Base-by-base conservation (phyloP, 2,797 vertebrate species). In the Buceros bicornis region DNA sequence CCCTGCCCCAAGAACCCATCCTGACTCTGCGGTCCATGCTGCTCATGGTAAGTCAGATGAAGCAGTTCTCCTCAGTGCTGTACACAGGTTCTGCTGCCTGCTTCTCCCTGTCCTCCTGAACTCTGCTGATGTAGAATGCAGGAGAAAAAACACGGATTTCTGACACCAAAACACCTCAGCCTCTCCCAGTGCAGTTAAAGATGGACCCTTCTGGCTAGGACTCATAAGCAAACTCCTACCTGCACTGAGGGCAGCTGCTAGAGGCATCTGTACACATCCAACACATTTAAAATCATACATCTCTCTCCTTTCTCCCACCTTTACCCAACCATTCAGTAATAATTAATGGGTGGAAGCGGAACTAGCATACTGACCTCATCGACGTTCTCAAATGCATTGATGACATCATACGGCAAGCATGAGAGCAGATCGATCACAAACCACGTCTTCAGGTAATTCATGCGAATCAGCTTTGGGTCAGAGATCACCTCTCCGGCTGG, bases 401-500 rank as follows among this genome's bases (percentile, higher is more conserved):
- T 99, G 98, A 99, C 99, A 62, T 99, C 99, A 60, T 99, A 99
- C 0, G 99, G 99, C 97, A 99, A 98, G 92, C 99, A 99, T 88
- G 99, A 99, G 78, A 99, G 98, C 95, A 99, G 98, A 97, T 99
- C 99, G 11, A 99, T 99, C 77, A 99, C 99, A 94, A 99, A 99
- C 99, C 99, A 99, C 7, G 99, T 99, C 98, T 99, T 99, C 98
- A 99, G 94, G 98, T 99, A 99, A 98, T 99, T 99, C 99, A 99
- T 99, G 29, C 99, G 99, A 80, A 99, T 99, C 87, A 99, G 98
- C 93, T 99, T 99, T 83, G 99, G 99, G 98, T 99, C 99, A 2
- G 99, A 99, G 97, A 99, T 99, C 87, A 99, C 99, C 96, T 99
- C 99, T 61, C 99, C 99, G 0, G 99, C 99, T 1, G 99, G 99